Conservation (phyloP, 2,888 invertebrate genomes). For the Sepioteuthis lessoniana region DNA sequence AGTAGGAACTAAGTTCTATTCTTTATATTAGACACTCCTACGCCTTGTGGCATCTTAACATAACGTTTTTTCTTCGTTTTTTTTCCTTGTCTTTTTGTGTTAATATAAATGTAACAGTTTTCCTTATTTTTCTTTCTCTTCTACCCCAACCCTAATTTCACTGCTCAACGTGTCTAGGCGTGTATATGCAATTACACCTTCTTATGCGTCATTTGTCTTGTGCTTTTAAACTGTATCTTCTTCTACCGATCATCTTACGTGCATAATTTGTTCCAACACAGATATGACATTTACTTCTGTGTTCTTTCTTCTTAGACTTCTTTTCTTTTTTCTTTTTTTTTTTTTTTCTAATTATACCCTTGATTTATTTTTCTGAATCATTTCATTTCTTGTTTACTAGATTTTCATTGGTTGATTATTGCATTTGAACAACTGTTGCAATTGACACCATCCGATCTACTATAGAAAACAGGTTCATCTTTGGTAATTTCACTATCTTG, state of each 20-base stretch:
- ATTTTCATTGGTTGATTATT: neutral
- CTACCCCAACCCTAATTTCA: neutral
- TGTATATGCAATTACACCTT: neutral
- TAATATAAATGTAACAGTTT: neutral
- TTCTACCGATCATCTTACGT: neutral
- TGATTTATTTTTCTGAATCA: neutral
- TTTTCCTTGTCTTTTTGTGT: neutral
- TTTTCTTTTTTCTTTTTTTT: neutral
- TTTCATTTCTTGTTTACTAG: neutral
- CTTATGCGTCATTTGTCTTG: neutral
- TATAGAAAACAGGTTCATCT: no score
- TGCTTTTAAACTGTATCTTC: neutral
- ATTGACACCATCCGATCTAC: no score
- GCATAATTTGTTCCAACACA: slow-evolving; percentile 7
- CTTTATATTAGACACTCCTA: neutral
- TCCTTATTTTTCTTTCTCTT: neutral
- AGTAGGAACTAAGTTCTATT: neutral
- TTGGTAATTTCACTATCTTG: no score
- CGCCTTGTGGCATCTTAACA: neutral
- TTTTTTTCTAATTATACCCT: no score
- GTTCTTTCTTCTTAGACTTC: neutral
- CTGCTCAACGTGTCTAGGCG: neutral
- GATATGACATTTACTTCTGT: neutral
- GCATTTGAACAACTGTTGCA: no score
- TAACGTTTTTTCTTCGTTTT: neutral